Conservation (phyloP, 2,888 invertebrate genomes). For the Frankliniella intonsa region DNA sequence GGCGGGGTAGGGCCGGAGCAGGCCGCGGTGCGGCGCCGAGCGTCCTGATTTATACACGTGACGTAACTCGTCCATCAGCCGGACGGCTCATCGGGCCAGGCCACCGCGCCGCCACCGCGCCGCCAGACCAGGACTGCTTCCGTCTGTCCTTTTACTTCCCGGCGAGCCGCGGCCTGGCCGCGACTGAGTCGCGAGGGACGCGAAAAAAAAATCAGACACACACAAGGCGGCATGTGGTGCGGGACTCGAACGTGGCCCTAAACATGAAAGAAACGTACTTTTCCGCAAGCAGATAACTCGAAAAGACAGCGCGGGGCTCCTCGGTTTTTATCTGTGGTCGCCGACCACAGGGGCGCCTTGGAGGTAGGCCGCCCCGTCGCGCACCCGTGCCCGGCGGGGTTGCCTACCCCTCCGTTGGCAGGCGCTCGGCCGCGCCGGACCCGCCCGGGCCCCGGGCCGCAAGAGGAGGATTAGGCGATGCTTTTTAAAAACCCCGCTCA, state of each 20-base stretch:
- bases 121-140: background rate
- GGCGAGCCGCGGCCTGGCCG: background rate
- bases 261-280: too few species aligned
- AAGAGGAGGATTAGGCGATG: too few species aligned
- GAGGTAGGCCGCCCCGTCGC: background rate
- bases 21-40: background rate
- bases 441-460: too few species aligned
- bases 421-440: background rate
- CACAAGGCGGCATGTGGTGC: too few species aligned
- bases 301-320: background rate
- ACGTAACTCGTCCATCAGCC: constrained; percentile 17
- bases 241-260: too few species aligned
- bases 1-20: background rate
- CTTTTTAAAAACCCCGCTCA: background rate
- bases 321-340: background rate
- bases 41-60: constrained; percentile 21
- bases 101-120: background rate
- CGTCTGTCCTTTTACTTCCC: background rate
- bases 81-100: background rate
- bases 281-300: too few species aligned
- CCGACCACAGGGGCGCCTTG: background rate
- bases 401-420: background rate
- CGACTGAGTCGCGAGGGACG: background rate
- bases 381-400: background rate
- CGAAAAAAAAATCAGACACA: too few species aligned